Percentiles rank a stretch among this genome's conserved stretches.
phyloP scores from a whole-genome alignment of 2,113 vertebrate species.

The Malurus melanocephalus region DNA sequence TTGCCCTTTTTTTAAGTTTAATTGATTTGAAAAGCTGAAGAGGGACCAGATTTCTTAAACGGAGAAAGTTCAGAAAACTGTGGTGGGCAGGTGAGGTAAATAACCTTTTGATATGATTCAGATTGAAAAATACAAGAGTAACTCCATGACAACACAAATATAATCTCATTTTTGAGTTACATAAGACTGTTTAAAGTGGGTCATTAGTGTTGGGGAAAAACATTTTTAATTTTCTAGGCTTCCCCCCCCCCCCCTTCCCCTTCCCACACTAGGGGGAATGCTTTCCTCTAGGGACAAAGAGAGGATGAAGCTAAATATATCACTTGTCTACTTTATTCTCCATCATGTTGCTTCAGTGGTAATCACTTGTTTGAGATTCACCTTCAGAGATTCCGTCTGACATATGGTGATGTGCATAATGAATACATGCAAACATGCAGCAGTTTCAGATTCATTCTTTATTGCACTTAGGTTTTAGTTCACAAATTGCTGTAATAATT shows the following conservation, averaged over 20 bases:
- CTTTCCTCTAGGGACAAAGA: conserved; percentile 15
- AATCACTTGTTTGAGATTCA: conserved; percentile 32
- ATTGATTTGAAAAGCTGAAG: neutral
- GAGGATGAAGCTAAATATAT: conserved; percentile 34
- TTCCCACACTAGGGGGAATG: neutral
- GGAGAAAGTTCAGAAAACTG: neutral
- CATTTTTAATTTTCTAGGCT: conserved; percentile 2
- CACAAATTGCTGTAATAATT: neutral
- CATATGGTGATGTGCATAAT: neutral
- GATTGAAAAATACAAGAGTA: neutral
- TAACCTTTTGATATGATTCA: neutral
- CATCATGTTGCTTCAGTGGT: conserved; percentile 3
- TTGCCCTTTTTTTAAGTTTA: neutral
- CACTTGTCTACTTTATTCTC: conserved; percentile 29
- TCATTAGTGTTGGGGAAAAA: conserved; percentile 19
- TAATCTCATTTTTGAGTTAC: conserved; percentile 26
- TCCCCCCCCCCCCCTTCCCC: neutral
- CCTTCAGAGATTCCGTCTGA: conserved; percentile 13
- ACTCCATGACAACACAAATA: conserved; percentile 4
- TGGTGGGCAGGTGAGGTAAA: neutral
- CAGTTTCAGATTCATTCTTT: conserved; percentile 13
- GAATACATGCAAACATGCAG: conserved; percentile 5
- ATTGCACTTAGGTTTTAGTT: neutral
- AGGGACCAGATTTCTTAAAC: neutral
- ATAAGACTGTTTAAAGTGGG: conserved; percentile 5